phyloP scores from a whole-genome alignment of 2,797 vertebrate species.

The Sebastes elongatus region DNA sequence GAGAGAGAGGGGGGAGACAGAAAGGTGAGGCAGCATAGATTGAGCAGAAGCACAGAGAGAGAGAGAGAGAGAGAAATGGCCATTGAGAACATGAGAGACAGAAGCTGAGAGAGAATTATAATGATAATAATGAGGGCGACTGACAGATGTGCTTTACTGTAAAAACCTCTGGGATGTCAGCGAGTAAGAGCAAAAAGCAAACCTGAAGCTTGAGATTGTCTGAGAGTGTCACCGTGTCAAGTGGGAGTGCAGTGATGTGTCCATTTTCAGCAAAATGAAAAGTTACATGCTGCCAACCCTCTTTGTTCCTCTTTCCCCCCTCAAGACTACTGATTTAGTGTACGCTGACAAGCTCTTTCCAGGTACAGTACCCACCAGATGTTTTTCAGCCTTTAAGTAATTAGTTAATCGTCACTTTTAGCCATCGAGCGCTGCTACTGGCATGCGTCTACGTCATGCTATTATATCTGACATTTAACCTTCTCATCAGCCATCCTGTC shows the following conservation, averaged over 20 bases:
- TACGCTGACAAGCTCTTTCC: not conserved
- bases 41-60: not conserved
- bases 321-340: not conserved
- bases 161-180: slow-evolving; percentile 38
- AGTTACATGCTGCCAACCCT: slow-evolving; percentile 8
- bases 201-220: slow-evolving; percentile 21
- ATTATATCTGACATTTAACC: slow-evolving; percentile 29
- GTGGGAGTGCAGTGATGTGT: slow-evolving; percentile 20
- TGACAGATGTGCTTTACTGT: slow-evolving; percentile 32
- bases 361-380: not conserved
- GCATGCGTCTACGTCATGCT: not conserved
- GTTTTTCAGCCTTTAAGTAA: not conserved
- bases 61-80: not conserved
- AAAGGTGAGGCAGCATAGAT: slow-evolving; percentile 29
- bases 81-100: not conserved
- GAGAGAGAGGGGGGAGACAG: not conserved
- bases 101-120: slow-evolving; percentile 8
- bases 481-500: slow-evolving; percentile 37
- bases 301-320: not conserved
- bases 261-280: slow-evolving; percentile 38
- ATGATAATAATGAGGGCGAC: slow-evolving; percentile 42
- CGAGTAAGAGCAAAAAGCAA: slow-evolving; percentile 33
- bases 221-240: slow-evolving; percentile 38
- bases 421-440: too few species aligned
- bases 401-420: not conserved